Percentiles rank a stretch among this genome's conserved stretches.
Evolutionary conservation across 1,140 invertebrate species (phyloP).

Genomic region (Diorhabda elongata): DNA sequence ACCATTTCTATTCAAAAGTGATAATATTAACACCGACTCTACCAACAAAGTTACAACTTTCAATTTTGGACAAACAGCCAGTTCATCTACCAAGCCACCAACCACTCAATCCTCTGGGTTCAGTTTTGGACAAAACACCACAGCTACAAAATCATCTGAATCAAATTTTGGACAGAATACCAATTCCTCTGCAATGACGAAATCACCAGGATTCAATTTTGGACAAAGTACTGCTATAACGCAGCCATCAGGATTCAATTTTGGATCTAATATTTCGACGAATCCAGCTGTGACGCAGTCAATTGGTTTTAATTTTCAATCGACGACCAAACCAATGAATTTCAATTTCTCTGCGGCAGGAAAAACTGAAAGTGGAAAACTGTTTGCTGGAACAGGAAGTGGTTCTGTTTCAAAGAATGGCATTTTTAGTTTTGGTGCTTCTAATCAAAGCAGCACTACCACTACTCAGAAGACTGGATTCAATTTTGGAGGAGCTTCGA

Average conservation of each 20-base stretch:
- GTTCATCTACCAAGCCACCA: neutral
- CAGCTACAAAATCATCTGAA: conserved; percentile 7
- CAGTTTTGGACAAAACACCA: conserved; percentile 1
- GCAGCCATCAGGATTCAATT: too few relatives aligned
- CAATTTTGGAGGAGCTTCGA: conserved; percentile 32
- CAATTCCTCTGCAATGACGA: conserved; percentile 10
- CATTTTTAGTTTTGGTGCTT: conserved; percentile 39
- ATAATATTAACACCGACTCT: conserved; percentile 16
- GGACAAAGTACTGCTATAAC: too few relatives aligned
- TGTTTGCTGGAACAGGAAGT: neutral
- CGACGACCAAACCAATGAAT: too few relatives aligned
- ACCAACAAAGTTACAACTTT: conserved; percentile 17
- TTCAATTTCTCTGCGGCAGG: too few relatives aligned
- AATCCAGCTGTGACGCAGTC: too few relatives aligned
- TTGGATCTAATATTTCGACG: too few relatives aligned
- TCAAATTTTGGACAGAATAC: conserved; percentile 4
- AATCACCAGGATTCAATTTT: neutral
- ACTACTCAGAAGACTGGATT: conserved; percentile 34
- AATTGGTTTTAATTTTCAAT: too few relatives aligned
- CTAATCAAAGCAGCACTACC: conserved; percentile 22
- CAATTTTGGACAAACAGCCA: conserved; percentile 16
- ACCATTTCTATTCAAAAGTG: conserved; percentile 14
- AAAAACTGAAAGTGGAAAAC: too few relatives aligned
- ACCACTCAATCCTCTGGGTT: neutral
- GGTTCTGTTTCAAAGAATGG: conserved; percentile 20